phyloP scores from a whole-genome alignment of 2,888 invertebrate genomes.

The Lydus trimaculatus region DNA sequence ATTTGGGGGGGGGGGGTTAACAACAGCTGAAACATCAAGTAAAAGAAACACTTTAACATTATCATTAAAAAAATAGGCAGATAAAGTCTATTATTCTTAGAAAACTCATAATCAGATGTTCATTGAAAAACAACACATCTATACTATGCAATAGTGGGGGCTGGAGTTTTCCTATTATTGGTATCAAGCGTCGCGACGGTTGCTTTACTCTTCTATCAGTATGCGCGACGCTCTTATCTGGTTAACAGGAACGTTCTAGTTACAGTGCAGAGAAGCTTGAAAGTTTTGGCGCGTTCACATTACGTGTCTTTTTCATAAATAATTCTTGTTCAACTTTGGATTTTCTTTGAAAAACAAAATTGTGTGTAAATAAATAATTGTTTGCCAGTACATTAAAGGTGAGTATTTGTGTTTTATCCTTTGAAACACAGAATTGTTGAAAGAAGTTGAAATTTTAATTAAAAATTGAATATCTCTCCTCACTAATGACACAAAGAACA shows the following conservation, averaged over 20 bases:
- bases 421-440: too few species aligned
- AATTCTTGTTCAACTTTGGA: neutral
- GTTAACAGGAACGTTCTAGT: slow-evolving; percentile 2
- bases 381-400: neutral
- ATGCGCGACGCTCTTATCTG: slow-evolving; percentile 28
- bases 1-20: too few species aligned
- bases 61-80: too few species aligned
- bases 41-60: too few species aligned
- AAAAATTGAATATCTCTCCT: too few species aligned
- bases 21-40: too few species aligned
- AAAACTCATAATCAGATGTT: neutral
- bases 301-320: neutral
- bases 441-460: too few species aligned
- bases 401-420: too few species aligned
- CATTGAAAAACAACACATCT: neutral
- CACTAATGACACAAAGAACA: too few species aligned
- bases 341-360: neutral
- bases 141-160: slow-evolving; percentile 14
- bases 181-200: slow-evolving; percentile 28
- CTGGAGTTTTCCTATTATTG: neutral
- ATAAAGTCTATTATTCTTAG: too few species aligned
- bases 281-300: slow-evolving; percentile 4
- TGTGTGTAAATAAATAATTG: neutral
- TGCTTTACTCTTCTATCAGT: slow-evolving; percentile 24
- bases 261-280: neutral